Evolutionary conservation across 2,797 vertebrate genomes (phyloP).

Genomic region (Sebastes glaucus): DNA sequence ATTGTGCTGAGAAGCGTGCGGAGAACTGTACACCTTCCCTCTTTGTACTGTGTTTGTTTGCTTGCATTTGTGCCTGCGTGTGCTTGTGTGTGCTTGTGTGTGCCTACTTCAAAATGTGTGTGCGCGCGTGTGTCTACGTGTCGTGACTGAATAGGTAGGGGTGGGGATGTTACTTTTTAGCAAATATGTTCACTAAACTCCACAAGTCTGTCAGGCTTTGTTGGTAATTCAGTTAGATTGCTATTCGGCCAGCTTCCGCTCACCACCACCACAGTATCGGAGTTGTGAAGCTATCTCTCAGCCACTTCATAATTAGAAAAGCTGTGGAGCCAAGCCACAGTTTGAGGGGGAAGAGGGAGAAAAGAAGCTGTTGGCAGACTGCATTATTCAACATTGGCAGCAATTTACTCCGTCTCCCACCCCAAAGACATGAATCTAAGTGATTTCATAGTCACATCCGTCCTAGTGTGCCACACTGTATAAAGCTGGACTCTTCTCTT

Average conservation of each 20-base stretch:
- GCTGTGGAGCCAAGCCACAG: constrained; percentile 67
- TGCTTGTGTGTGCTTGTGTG: neutral
- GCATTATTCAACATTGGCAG: constrained; percentile 77
- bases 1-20: constrained; percentile 72
- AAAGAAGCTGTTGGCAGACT: constrained; percentile 65
- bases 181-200: constrained; percentile 54
- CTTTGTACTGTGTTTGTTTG: constrained; percentile 60
- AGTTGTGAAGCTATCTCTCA: constrained; percentile 66
- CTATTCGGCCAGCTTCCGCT: constrained; percentile 34
- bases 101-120: constrained; percentile 14
- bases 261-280: constrained; percentile 29
- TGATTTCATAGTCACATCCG: constrained; percentile 65
- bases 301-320: constrained; percentile 76
- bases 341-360: constrained; percentile 52
- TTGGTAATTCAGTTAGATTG: constrained; percentile 59
- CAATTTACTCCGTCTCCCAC: constrained; percentile 62
- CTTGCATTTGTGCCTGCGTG: constrained; percentile 23
- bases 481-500: constrained; percentile 51
- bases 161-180: constrained; percentile 29
- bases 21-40: constrained; percentile 64
- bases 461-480: constrained; percentile 39
- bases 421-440: constrained; percentile 72
- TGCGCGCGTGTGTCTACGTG: neutral
- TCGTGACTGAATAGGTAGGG: constrained; percentile 21
- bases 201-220: constrained; percentile 60